Conservation (phyloP, 92 coral and sea anemone species). For the Palythoa grandis region DNA sequence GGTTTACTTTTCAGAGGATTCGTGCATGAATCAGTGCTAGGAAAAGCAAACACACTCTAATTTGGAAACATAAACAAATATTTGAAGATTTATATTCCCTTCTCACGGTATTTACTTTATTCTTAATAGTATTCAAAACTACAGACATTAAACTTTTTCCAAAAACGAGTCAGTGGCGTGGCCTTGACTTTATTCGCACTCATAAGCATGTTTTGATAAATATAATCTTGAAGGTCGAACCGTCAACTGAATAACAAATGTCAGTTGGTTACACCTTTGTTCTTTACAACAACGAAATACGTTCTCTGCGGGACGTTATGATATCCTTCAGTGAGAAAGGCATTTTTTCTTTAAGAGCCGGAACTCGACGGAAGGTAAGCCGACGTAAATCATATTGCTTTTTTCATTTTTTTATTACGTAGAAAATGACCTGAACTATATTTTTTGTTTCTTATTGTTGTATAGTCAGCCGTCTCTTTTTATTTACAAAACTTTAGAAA, state of each 20-base stretch:
- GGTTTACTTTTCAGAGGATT: background rate
- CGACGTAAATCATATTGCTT: background rate
- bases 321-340: background rate
- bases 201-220: background rate
- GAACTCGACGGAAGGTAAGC: conserved; percentile 10
- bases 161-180: background rate
- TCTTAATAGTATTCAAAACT: conserved; percentile 7
- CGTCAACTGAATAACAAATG: background rate
- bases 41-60: too few species aligned
- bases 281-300: background rate
- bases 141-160: background rate
- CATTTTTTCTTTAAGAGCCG: background rate
- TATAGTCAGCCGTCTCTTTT: background rate
- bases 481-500: background rate
- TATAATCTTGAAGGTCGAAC: too few species aligned
- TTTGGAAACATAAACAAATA: too few species aligned
- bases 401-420: background rate
- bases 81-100: background rate
- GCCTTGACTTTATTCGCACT: background rate
- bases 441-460: background rate
- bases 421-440: background rate
- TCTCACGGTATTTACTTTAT: background rate
- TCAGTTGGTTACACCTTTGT: background rate
- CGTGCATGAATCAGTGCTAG: too few species aligned
- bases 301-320: background rate